Evolutionary conservation across 1,140 invertebrate species (phyloP).

Genomic region (Homarus americanus): DNA sequence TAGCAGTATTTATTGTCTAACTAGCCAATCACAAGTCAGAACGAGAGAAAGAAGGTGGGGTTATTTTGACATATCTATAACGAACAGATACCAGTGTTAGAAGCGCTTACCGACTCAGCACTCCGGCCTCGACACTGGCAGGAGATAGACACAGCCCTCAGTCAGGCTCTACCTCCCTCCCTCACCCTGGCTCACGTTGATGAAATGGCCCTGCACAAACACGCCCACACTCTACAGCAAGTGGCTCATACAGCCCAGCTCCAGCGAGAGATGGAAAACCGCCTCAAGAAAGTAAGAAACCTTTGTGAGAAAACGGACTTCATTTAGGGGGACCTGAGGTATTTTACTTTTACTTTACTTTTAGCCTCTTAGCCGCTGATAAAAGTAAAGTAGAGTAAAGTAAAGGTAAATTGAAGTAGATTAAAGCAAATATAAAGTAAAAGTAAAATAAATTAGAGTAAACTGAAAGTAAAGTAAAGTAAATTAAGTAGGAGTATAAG

Average conservation of each 20-base stretch:
- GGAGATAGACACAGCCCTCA: constrained; percentile 66
- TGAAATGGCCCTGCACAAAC: constrained; percentile 45
- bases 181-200: constrained; percentile 63
- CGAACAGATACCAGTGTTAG: constrained; percentile 61
- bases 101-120: constrained; percentile 63
- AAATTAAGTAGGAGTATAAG: no score
- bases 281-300: constrained; percentile 61
- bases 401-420: no score
- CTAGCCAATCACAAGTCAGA: no score
- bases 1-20: no score
- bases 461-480: no score
- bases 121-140: constrained; percentile 71
- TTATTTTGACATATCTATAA: no score
- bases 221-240: constrained; percentile 59
- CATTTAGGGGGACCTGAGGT: no score
- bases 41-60: no score
- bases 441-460: background rate
- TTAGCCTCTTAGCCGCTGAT: background rate
- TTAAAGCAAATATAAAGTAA: background rate
- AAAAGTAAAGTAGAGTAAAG: no score
- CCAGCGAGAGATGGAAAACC: constrained; percentile 70
- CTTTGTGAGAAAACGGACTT: no score
- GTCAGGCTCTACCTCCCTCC: constrained; percentile 48
- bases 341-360: no score
- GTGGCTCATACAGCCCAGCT: constrained; percentile 69